phyloP scores from a whole-genome alignment of 2,888 invertebrate species.

The Dorcus hopei region DNA sequence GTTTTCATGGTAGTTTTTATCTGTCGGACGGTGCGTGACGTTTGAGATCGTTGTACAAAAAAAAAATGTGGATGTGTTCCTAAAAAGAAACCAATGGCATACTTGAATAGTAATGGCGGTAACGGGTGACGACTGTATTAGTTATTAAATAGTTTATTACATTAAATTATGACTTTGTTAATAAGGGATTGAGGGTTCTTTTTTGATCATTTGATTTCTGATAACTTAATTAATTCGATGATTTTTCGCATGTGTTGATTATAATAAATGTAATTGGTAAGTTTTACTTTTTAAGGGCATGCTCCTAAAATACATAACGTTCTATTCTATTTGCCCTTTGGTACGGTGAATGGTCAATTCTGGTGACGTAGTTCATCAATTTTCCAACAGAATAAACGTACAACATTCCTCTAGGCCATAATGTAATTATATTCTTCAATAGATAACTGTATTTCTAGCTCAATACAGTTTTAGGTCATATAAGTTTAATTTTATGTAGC shows the following conservation, averaged over 20 bases:
- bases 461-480: slow-evolving; percentile 51
- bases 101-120: slow-evolving; percentile 18
- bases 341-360: slow-evolving; percentile 19
- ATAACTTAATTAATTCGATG: too few relatives aligned
- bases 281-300: slow-evolving; percentile 23
- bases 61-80: neutral
- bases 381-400: slow-evolving; percentile 13
- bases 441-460: slow-evolving; percentile 49
- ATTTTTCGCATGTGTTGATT: neutral
- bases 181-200: too few relatives aligned
- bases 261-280: slow-evolving; percentile 17
- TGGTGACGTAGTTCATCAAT: slow-evolving; percentile 19
- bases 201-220: too few relatives aligned
- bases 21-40: neutral
- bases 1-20: neutral
- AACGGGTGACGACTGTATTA: slow-evolving; percentile 7
- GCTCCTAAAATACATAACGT: slow-evolving; percentile 12
- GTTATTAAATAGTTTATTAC: neutral
- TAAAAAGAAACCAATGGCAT: slow-evolving; percentile 16
- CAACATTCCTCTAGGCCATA: slow-evolving; percentile 19
- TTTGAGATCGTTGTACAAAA: neutral
- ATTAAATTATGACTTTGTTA: neutral
- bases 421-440: slow-evolving; percentile 21
- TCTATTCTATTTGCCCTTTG: slow-evolving; percentile 18
- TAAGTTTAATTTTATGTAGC: slow-evolving; percentile 44